Evolutionary conservation across 2,888 invertebrate species (phyloP).

Genomic region (Cheilosia impressa): DNA sequence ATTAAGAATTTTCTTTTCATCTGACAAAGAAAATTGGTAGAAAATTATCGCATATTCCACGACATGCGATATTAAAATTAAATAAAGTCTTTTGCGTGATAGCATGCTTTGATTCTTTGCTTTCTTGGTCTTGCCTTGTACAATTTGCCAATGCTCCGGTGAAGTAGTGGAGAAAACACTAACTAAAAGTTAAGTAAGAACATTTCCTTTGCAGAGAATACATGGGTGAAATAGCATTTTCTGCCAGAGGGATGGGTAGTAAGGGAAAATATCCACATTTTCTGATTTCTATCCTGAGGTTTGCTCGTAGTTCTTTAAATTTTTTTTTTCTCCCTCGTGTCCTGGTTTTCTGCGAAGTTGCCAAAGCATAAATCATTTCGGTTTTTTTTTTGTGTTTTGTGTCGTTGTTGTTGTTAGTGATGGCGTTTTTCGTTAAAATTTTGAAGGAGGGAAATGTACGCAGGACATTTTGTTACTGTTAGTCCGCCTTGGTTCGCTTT

Average conservation of each 20-base stretch:
- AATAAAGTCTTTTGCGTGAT: conserved; percentile 79
- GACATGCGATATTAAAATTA: conserved; percentile 80
- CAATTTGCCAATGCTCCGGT: background rate
- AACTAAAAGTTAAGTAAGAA: conserved; percentile 17
- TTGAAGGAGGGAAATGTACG: conserved; percentile 13
- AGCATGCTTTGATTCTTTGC: conserved; percentile 73
- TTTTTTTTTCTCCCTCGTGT: conserved; percentile 10
- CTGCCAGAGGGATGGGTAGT: conserved; percentile 15
- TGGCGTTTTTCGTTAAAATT: conserved; percentile 11
- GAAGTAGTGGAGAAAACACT: conserved; percentile 16
- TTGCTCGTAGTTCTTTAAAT: conserved; percentile 18
- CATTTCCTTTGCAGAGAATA: conserved; percentile 15
- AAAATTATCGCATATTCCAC: conserved; percentile 50
- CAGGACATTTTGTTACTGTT: conserved; percentile 6
- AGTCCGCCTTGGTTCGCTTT: background rate
- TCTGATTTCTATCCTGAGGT: conserved; percentile 25
- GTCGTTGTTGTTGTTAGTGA: background rate
- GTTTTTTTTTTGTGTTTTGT: conserved; percentile 17
- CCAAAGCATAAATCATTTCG: conserved; percentile 24
- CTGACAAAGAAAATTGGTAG: conserved; percentile 40
- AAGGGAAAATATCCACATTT: conserved; percentile 20
- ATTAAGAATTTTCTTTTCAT: conserved; percentile 5
- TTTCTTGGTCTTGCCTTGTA: conserved; percentile 7
- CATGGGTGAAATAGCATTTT: conserved; percentile 16
- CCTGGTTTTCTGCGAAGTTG: conserved; percentile 22